Evolutionary conservation across 2,888 invertebrate species (phyloP), one percentile per base, ranked within the genome.

Genomic region (Mimas tiliae): DNA sequence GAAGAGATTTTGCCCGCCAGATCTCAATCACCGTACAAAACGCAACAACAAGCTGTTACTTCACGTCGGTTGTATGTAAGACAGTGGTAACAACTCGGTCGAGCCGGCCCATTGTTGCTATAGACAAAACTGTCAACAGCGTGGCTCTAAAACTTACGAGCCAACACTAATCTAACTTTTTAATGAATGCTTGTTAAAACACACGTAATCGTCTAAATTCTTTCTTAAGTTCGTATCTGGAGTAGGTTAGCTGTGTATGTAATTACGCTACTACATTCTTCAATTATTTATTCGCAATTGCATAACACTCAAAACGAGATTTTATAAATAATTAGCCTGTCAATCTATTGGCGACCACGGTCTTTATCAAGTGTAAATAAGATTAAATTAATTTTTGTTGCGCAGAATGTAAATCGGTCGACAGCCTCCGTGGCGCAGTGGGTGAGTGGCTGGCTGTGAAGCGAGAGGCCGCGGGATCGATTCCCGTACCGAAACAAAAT

Each of bases 251-350:
- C 33, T 65, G 42, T 42, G 47, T 47, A 63, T 52, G 45, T 55
- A 68, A 34, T 66, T 68, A 65, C 50, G 47, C 21, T 52, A 62
- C 38, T 21, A 51, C 45, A 58, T 64, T 33, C 33, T 67, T 55
- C 38, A 34, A 62, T 58, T 58, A 58, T 58, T 58, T 58, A 58
- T 58, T 58, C 58, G 38, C 42, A 42, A 58, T 58, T 58, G 58
- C 58, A 58, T 58, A 58, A 58, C 58, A 58, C 58, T 58, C 58
- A 11, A 58, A 58, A 58, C 58, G 19, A 58, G 58, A 58, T 58
- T 55, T 58, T 38, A 58, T 58, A 58, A 58, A 58, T 58, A 38
- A 58, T 58, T 58, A 58, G 42, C 19, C 38, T 58, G 58, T 58
- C 58, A 58, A 58, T 58, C 58, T 58, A 42, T 58, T 58, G 58